Conservation (phyloP, 2,113 vertebrate species). For the Sinocyclocheilus maitianheensis region DNA sequence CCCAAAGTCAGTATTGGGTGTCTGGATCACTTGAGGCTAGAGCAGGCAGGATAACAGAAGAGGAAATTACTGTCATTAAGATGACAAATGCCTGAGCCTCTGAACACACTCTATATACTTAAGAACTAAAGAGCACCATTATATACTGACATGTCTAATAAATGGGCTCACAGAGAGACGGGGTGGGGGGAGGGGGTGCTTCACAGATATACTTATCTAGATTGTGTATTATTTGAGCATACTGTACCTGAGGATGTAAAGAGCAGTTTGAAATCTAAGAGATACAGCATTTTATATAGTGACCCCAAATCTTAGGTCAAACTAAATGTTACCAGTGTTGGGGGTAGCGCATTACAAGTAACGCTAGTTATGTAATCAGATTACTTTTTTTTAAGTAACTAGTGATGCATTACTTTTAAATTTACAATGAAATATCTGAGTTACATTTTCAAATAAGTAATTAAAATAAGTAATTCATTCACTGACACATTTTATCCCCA, state of each 20-base stretch:
- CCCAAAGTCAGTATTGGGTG: slow-evolving; percentile 34
- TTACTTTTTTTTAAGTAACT: too few species aligned
- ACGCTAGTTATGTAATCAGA: too few species aligned
- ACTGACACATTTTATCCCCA: too few species aligned
- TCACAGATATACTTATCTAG: slow-evolving; percentile 21
- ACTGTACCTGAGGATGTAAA: background rate
- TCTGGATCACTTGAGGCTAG: slow-evolving; percentile 40
- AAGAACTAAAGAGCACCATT: slow-evolving; percentile 58
- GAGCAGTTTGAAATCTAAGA: background rate
- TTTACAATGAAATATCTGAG: too few species aligned
- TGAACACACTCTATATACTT: slow-evolving; percentile 53
- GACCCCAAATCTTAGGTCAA: background rate
- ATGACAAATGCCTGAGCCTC: slow-evolving; percentile 52
- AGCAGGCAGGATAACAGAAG: slow-evolving; percentile 31
- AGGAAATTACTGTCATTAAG: slow-evolving; percentile 61
- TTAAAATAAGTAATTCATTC: too few species aligned
- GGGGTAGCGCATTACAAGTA: too few species aligned
- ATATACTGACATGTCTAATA: slow-evolving; percentile 56
- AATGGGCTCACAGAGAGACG: slow-evolving; percentile 37
- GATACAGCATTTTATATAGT: background rate
- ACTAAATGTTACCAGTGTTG: too few species aligned
- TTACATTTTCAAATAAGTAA: too few species aligned
- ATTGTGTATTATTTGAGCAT: slow-evolving; percentile 1
- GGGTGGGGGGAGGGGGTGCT: background rate
- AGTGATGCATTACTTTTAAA: too few species aligned